phyloP scores from a whole-genome alignment of 2,797 vertebrate species.

The Tokudaia muenninki region DNA sequence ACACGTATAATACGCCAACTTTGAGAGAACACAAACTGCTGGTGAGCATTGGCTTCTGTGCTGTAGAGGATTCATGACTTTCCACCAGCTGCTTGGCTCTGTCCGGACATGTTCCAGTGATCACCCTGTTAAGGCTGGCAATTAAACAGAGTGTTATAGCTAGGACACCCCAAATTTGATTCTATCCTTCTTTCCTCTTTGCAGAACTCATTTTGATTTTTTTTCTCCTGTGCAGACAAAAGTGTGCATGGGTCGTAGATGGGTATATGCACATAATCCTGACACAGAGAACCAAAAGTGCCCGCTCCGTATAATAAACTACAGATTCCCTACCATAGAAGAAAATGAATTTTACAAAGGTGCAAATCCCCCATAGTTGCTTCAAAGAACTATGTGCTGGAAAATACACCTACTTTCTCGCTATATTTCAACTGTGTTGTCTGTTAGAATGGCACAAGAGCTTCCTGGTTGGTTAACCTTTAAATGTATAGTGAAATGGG shows the following conservation, averaged over 20 bases:
- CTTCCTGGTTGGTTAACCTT: slow-evolving; percentile 50
- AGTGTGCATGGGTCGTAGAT: neutral
- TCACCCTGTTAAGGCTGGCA: slow-evolving; percentile 28
- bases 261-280: neutral
- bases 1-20: slow-evolving; percentile 21
- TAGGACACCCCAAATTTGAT: slow-evolving; percentile 66
- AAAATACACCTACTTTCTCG: slow-evolving; percentile 18
- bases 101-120: slow-evolving; percentile 46
- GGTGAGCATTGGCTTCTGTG: slow-evolving; percentile 70
- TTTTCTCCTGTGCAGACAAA: neutral
- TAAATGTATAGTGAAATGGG: slow-evolving; percentile 63
- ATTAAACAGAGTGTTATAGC: slow-evolving; percentile 63
- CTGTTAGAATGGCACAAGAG: slow-evolving; percentile 53
- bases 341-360: slow-evolving; percentile 69
- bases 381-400: slow-evolving; percentile 10
- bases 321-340: neutral
- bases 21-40: slow-evolving; percentile 52
- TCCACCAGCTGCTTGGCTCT: slow-evolving; percentile 50
- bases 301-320: neutral
- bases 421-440: slow-evolving; percentile 51
- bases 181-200: slow-evolving; percentile 25
- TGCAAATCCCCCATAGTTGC: neutral
- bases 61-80: slow-evolving; percentile 48
- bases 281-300: neutral
- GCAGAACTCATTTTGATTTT: slow-evolving; percentile 26